These are phyloP conservation scores for Saturnia pavonia DNA, from an alignment of 2,888 invertebrate species.

Conservation along the genomic window DNA sequence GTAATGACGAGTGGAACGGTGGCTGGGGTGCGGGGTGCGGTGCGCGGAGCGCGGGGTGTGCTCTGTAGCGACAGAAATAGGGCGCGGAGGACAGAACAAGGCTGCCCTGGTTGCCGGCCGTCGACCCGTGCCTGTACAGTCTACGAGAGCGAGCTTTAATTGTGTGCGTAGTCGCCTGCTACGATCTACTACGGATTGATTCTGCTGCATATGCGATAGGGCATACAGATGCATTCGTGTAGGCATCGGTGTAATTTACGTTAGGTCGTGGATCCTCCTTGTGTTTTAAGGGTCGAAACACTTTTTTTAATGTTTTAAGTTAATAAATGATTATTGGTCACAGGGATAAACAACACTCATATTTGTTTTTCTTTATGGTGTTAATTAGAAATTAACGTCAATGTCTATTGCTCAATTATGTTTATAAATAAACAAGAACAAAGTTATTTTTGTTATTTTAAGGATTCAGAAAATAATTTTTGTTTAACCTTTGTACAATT, in stretches of 20 bases:
- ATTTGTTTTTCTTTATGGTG: not conserved
- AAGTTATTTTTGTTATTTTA: no score
- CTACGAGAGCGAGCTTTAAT: slow-evolving; percentile 47
- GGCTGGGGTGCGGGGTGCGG: slow-evolving; percentile 23
- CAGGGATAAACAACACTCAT: no score
- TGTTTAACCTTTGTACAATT: no score
- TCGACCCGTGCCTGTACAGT: slow-evolving; percentile 64
- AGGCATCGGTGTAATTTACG: slow-evolving; percentile 51
- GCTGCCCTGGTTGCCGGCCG: slow-evolving; percentile 78
- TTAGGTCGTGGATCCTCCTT: slow-evolving; percentile 39
- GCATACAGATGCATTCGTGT: slow-evolving; percentile 19
- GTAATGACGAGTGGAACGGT: slow-evolving; percentile 27
- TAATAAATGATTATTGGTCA: not conserved
- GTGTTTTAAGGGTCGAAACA: slow-evolving; percentile 22
- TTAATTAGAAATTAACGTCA: not conserved
- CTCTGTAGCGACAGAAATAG: slow-evolving; percentile 78
- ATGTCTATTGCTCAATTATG: not conserved
- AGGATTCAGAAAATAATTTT: no score
- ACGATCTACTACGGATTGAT: slow-evolving; percentile 52
- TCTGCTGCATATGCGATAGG: slow-evolving; percentile 48
- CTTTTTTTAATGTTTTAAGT: not conserved
- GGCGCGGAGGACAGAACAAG: slow-evolving; percentile 81
- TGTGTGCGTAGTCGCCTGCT: slow-evolving; percentile 49
- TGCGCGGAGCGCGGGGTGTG: slow-evolving; percentile 37
- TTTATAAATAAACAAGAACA: not conserved